These are phyloP conservation scores for Eudyptes chrysolophus DNA, from an alignment of 2,113 vertebrate genomes.

Conservation along the genomic window DNA sequence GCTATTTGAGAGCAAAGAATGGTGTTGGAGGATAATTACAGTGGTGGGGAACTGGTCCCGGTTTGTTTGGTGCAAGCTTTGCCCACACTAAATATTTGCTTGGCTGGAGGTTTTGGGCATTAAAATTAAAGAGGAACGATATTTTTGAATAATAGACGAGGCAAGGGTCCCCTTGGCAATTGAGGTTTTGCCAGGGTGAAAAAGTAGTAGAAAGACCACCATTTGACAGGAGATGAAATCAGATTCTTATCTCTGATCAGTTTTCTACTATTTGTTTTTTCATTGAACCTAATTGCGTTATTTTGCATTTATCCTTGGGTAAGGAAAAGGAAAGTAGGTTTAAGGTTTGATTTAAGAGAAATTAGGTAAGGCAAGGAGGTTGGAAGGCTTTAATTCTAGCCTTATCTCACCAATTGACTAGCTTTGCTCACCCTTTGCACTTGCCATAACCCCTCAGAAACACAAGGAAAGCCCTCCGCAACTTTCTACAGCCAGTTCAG, in stretches of 20 bases:
- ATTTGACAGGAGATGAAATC: not conserved
- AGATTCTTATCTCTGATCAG: not conserved
- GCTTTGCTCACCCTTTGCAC: not conserved
- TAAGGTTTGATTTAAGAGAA: not conserved
- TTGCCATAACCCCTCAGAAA: not conserved
- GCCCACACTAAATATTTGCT: not conserved
- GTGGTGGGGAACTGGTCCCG: not conserved
- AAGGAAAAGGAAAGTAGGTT: not conserved
- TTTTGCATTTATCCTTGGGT: conserved; percentile 43
- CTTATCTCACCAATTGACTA: not conserved
- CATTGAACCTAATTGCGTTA: conserved; percentile 7
- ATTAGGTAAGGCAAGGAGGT: not conserved
- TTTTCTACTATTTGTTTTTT: not conserved
- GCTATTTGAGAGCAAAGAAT: not conserved
- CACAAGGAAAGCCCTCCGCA: not conserved
- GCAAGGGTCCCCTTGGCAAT: not conserved
- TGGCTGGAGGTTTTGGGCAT: not conserved
- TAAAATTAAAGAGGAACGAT: not conserved
- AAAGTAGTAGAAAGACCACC: not conserved
- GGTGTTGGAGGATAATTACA: not conserved
- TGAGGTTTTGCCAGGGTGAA: not conserved
- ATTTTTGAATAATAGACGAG: not conserved
- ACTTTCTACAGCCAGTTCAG: not conserved
- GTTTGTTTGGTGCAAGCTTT: not conserved
- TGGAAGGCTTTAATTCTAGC: not conserved